Evolutionary conservation across 2,797 vertebrate species (phyloP), one percentile per base, ranked within the genome.

Genomic region (Sebastes matsubarae): DNA sequence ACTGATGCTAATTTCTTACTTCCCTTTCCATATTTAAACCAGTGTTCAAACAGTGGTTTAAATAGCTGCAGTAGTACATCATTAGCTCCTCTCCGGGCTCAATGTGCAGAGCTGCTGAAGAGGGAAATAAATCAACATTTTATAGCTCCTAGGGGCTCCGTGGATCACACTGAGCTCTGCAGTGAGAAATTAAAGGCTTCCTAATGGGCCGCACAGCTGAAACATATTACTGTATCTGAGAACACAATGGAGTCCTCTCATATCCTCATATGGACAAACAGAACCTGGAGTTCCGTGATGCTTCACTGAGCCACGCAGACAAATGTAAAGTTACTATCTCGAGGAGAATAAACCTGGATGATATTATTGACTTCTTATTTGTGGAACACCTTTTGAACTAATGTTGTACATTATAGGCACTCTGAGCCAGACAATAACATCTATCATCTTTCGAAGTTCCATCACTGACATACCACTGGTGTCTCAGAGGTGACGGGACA

Each of bases 51-150:
- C 87, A 90, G 82, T 88, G 88, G 87, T 86, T 94, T 94, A 93
- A 95, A 92, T 94, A 92, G 94, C 92, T 91, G 83, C 77, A 87
- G 91, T 86, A 89, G 90, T 94, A 87, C 91, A 95, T 95, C 94
- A 95, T 95, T 94, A 93, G 87, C 90, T 93, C 82, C 86, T 91
- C 90, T 90, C 88, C 30, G 70, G 87, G 90, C 93, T 93, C 88
- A 74, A 72, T 85, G 75, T 89, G 91, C 90, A 79, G 81, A 88
- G 88, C 88, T 82, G 86, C 79, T 81, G 89, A 86, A 88, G 83
- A 77, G 27, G 81, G 80, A 88, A 82, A 95, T 96, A 95, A 95
- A 96, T 95, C 95, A 95, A 82, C 85, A 87, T 90, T 94, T 95
- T 95, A 95, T 93, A 82, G 93, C 90, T 95, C 94, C 95, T 89